These are phyloP conservation scores for Drosophila willistoni DNA, from an alignment of 1,140 invertebrate species.

Conservation along the genomic window DNA sequence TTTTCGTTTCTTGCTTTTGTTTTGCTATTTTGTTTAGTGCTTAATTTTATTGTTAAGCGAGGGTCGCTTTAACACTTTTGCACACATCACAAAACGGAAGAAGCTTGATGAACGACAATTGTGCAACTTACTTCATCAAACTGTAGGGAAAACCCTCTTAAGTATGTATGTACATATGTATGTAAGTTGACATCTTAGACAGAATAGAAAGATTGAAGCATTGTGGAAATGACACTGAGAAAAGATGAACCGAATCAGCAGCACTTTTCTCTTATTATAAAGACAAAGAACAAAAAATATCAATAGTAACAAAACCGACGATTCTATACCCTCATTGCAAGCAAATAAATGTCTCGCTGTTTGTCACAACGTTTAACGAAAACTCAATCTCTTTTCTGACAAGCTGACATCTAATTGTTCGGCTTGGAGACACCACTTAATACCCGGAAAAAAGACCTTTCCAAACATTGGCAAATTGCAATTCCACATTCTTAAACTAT, in stretches of 20 bases:
- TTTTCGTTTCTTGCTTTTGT: not conserved
- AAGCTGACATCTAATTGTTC: too few relatives aligned
- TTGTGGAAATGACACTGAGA: conserved; percentile 64
- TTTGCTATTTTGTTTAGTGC: not conserved
- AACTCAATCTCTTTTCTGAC: too few relatives aligned
- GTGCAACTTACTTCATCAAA: not conserved
- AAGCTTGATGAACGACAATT: too few relatives aligned
- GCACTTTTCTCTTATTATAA: conserved; percentile 78
- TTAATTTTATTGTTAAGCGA: not conserved
- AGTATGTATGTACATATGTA: not conserved
- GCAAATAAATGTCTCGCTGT: too few relatives aligned
- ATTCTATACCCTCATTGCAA: too few relatives aligned
- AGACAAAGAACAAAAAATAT: conserved; percentile 30
- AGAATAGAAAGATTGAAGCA: conserved; percentile 2
- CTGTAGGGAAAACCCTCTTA: not conserved
- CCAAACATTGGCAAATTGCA: too few relatives aligned
- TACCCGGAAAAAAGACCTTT: too few relatives aligned
- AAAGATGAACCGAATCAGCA: conserved; percentile 78
- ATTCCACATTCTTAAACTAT: too few relatives aligned
- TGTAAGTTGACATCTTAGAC: not conserved
- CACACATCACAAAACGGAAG: not conserved
- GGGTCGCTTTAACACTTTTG: not conserved
- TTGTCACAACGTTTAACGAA: too few relatives aligned
- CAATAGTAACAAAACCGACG: not conserved
- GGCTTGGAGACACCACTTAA: too few relatives aligned